Conservation (phyloP, 2,888 invertebrate genomes). For the Drosophila nigricruria region DNA sequence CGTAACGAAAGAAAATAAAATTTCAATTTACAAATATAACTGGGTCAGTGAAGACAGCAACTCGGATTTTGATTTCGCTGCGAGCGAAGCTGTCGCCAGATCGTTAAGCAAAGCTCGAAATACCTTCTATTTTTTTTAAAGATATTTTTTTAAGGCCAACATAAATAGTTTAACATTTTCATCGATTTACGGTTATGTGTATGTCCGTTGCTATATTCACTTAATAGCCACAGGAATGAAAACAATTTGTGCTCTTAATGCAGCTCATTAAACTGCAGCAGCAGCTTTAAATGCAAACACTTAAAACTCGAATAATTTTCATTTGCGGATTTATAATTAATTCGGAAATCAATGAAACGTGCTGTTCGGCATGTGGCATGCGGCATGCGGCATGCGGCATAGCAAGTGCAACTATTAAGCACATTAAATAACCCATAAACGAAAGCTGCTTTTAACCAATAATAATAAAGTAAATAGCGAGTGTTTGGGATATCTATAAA, state of each 20-base stretch:
- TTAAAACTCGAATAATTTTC: background rate
- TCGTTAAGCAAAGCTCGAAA: constrained; percentile 9
- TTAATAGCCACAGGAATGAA: constrained; percentile 2
- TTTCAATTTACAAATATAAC: constrained; percentile 77
- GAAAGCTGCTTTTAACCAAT: no score
- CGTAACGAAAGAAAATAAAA: constrained; percentile 62
- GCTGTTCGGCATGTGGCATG: constrained; percentile 27
- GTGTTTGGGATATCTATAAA: no score
- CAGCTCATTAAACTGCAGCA: constrained; percentile 11
- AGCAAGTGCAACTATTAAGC: background rate
- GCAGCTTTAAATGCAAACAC: background rate
- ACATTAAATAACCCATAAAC: background rate
- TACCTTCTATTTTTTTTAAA: background rate
- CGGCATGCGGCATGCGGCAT: background rate
- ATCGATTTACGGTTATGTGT: constrained; percentile 38
- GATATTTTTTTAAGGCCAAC: constrained; percentile 18
- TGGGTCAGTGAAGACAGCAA: constrained; percentile 56
- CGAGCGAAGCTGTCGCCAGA: constrained; percentile 25
- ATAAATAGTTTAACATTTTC: constrained; percentile 62
- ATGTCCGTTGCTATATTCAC: background rate
- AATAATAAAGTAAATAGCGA: no score
- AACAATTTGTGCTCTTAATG: constrained; percentile 10
- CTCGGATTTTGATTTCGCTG: constrained; percentile 24
- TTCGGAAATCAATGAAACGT: constrained; percentile 5
- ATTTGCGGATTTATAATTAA: background rate